These are phyloP conservation scores for Harpagifer antarcticus DNA, from an alignment of 2,797 vertebrate species.

Conservation along the genomic window DNA sequence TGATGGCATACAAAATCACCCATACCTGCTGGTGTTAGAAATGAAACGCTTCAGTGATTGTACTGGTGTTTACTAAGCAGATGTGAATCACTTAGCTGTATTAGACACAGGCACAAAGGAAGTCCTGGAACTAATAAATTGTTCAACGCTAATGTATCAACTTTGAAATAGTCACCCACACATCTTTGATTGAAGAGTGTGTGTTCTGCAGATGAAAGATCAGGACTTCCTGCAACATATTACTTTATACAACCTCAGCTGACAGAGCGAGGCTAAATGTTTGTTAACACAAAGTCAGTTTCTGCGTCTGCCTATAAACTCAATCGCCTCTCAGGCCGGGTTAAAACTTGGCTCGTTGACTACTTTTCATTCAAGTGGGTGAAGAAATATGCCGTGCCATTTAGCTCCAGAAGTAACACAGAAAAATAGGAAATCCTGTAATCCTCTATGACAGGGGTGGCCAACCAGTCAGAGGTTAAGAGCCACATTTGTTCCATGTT, in stretches of 20 bases:
- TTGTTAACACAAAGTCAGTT: slow-evolving; percentile 16
- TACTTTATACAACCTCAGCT: slow-evolving; percentile 33
- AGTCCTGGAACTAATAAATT: slow-evolving; percentile 61
- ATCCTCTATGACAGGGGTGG: slow-evolving; percentile 76
- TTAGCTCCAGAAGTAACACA: slow-evolving; percentile 40
- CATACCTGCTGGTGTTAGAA: slow-evolving; percentile 50
- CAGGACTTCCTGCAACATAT: slow-evolving; percentile 43
- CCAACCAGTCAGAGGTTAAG: too few species aligned
- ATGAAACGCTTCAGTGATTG: slow-evolving; percentile 53
- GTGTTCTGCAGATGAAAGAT: slow-evolving; percentile 52
- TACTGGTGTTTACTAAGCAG: slow-evolving; percentile 52
- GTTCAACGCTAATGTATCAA: slow-evolving; percentile 49
- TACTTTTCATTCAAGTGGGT: slow-evolving; percentile 30
- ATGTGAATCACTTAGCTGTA: slow-evolving; percentile 55
- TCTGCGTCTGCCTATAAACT: slow-evolving; percentile 12
- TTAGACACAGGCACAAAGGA: slow-evolving; percentile 54
- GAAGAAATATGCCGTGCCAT: slow-evolving; percentile 44
- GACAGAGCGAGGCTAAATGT: slow-evolving; percentile 35
- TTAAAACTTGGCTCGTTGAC: slow-evolving; percentile 46
- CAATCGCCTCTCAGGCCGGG: slow-evolving; percentile 7
- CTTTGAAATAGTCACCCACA: slow-evolving; percentile 23
- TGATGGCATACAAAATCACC: slow-evolving; percentile 48
- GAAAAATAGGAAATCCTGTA: slow-evolving; percentile 65
- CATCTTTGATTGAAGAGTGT: slow-evolving; percentile 41
- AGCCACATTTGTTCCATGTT: too few species aligned